Evolutionary conservation across 2,888 invertebrate genomes (phyloP), one percentile per base, ranked within the genome.

Genomic region (Andricus quercusramuli): DNA sequence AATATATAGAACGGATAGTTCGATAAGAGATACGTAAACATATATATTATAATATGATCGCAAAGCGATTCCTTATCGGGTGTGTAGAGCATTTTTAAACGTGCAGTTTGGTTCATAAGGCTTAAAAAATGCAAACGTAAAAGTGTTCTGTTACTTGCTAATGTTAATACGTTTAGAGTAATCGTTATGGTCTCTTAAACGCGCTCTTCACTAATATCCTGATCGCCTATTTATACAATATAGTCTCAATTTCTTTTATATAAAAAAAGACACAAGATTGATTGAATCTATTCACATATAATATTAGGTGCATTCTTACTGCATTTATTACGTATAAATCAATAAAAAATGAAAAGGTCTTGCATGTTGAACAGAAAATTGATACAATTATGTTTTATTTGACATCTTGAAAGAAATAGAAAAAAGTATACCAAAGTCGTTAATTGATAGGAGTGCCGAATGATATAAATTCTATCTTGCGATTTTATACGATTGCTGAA

Each of bases 1-100:
- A 29, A 20, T 56, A 20, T 56, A 74, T 74, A 74, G 70, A 74
- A 74, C 51, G 70, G 51, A 74, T 74, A 74, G 70, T 74, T 74
- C 32, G 70, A 74, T 74, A 51, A 51, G 51, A 51, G 29, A 74
- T 74, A 74, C 70, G 70, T 56, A 51, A 74, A 74, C 56, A 41
- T 11, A 68, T 47, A 70, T 56, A 47, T 25, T 47, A 44, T 68
- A 68, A 22, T 25, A 70, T n/a, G 29, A 29, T 70, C 29, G 70
- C 32, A 56, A 74, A 74, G 70, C 51, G 70, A 74, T 74, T 29
- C 56, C 25, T 74, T 56, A 56, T 74, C 51, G 11, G 17, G 41
- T 20, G 51, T 56, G 29, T 74, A 56, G 70, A 74, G 29, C 9
- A 74, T 56, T 74, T 37, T 47, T 17, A 22, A 74, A 74, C 20